Evolutionary conservation across 2,888 invertebrate genomes (phyloP).

Genomic region (Exocentrus adspersus): DNA sequence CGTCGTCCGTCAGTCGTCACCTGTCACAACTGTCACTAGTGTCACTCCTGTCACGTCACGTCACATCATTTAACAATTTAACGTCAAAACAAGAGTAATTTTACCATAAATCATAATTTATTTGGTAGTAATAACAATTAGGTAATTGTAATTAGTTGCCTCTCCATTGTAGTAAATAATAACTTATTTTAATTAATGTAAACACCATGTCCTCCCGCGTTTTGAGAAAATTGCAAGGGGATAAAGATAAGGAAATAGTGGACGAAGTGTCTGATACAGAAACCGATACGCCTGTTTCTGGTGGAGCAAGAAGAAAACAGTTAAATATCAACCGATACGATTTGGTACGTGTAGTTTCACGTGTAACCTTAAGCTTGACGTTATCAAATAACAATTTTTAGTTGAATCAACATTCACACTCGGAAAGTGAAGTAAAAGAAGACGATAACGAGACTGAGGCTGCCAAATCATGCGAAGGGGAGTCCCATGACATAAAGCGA

Average conservation of each 20-base stretch:
- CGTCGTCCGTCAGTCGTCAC: too few relatives aligned
- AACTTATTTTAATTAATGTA: slow-evolving; percentile 11
- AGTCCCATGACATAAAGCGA: slow-evolving; percentile 63
- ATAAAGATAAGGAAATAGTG: slow-evolving; percentile 66
- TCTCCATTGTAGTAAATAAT: slow-evolving; percentile 5
- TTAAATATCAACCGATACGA: slow-evolving; percentile 76
- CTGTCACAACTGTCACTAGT: too few relatives aligned
- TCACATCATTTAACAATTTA: not conserved
- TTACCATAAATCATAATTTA: slow-evolving; percentile 10
- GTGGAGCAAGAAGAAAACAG: slow-evolving; percentile 68
- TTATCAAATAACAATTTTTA: too few relatives aligned
- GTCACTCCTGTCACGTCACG: not conserved
- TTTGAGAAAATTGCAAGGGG: slow-evolving; percentile 73
- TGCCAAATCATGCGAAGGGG: slow-evolving; percentile 66
- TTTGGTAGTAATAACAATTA: too few relatives aligned
- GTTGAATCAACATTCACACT: slow-evolving; percentile 74
- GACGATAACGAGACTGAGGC: slow-evolving; percentile 74
- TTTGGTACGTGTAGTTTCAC: too few relatives aligned
- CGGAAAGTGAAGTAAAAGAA: slow-evolving; percentile 76
- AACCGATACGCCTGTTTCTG: slow-evolving; percentile 65
- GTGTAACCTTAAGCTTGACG: too few relatives aligned
- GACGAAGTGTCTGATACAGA: slow-evolving; percentile 67
- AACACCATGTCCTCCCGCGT: slow-evolving; percentile 72
- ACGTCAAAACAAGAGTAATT: slow-evolving; percentile 17
- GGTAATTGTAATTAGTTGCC: not conserved